These are phyloP conservation scores for Corydoras maculifer DNA, from an alignment of 2,113 vertebrate genomes.

Conservation along the genomic window DNA sequence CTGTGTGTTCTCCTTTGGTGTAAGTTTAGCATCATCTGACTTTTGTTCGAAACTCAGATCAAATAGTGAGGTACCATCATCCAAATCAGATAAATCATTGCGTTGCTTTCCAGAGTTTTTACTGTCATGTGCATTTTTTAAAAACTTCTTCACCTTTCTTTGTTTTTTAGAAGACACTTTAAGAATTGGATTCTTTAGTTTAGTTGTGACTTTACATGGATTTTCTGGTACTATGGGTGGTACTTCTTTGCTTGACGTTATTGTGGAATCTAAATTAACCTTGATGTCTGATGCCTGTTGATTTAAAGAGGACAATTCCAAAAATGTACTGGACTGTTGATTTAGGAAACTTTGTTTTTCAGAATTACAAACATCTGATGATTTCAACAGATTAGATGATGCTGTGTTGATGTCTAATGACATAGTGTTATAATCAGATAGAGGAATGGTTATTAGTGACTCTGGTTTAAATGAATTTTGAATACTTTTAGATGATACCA, in stretches of 20 bases:
- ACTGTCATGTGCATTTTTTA: not conserved
- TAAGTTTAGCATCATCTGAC: too few relatives aligned
- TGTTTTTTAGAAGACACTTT: not conserved
- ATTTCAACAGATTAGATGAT: not conserved
- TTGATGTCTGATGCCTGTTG: not conserved
- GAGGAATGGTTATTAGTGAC: slow-evolving; percentile 4
- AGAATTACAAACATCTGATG: not conserved
- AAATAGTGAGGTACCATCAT: not conserved
- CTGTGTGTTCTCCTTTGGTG: too few relatives aligned
- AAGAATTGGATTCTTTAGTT: not conserved
- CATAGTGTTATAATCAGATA: not conserved
- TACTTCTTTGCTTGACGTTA: not conserved
- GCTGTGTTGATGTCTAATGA: not conserved
- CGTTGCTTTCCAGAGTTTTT: not conserved
- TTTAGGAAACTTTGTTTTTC: slow-evolving; percentile 2
- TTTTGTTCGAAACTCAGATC: not conserved
- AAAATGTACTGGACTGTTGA: not conserved
- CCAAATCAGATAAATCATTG: not conserved
- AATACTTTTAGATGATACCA: slow-evolving; percentile 23
- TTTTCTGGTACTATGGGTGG: not conserved
- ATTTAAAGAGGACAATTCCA: slow-evolving; percentile 5
- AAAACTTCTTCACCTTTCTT: not conserved
- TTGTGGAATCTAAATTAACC: not conserved
- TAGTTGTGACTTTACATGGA: not conserved
- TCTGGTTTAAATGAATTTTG: not conserved